Conservation (phyloP, 2,888 invertebrate genomes). For the Cotesia congregata region DNA sequence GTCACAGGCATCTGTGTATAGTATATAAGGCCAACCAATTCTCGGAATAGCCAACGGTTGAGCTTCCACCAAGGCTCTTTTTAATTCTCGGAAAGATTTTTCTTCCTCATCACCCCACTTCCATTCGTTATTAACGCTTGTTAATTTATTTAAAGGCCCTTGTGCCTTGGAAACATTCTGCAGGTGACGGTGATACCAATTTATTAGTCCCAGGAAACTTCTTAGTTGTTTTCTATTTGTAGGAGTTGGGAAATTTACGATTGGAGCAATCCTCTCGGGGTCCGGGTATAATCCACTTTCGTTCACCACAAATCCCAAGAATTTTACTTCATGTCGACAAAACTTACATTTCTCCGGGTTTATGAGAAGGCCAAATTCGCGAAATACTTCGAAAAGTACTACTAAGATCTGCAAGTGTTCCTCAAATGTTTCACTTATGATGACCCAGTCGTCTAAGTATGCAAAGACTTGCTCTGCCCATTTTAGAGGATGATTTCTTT, state of each 20-base stretch:
- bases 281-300: background rate
- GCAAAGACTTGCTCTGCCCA: background rate
- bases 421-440: slow-evolving; percentile 7
- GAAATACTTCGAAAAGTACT: background rate
- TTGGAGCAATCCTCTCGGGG: background rate
- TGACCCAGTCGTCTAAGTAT: background rate
- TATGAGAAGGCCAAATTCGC: slow-evolving; percentile 37
- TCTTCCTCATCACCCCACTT: background rate
- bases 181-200: background rate
- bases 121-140: background rate
- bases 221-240: background rate
- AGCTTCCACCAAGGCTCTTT: background rate
- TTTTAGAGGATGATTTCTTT: background rate
- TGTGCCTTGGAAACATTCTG: background rate
- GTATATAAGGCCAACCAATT: slow-evolving; percentile 34
- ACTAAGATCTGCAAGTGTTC: background rate
- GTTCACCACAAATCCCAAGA: slow-evolving; percentile 38
- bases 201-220: background rate
- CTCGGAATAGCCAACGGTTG: slow-evolving; percentile 28
- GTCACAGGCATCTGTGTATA: slow-evolving; percentile 45
- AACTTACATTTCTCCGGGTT: slow-evolving; percentile 46
- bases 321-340: slow-evolving; percentile 42
- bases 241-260: background rate
- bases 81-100: background rate
- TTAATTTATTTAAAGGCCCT: background rate